Evolutionary conservation across 2,797 vertebrate genomes (phyloP).

Genomic region (Glyptemys insculpta): DNA sequence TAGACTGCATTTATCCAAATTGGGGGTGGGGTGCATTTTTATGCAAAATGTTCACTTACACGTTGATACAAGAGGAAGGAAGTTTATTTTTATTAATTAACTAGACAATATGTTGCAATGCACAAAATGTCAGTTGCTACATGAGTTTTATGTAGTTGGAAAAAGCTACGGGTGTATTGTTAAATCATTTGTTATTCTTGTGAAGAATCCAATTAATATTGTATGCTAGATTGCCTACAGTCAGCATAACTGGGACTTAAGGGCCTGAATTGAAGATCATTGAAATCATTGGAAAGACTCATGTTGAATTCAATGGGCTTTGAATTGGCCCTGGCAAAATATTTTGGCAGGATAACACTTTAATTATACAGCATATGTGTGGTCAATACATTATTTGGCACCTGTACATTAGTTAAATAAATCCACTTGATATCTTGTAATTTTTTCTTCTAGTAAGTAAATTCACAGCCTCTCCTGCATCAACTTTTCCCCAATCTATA

Average conservation of each 20-base stretch:
- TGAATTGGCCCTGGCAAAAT: too few species aligned
- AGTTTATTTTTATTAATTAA: too few species aligned
- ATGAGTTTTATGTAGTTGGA: not conserved
- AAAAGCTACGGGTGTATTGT: not conserved
- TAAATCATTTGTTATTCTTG: not conserved
- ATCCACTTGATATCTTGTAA: not conserved
- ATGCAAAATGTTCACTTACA: not conserved
- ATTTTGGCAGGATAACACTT: too few species aligned
- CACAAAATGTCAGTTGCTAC: not conserved
- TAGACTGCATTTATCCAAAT: not conserved
- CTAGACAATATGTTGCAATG: not conserved
- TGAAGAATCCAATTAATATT: too few species aligned
- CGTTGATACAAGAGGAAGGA: not conserved
- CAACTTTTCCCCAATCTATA: rapidly evolving
- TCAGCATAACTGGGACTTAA: too few species aligned
- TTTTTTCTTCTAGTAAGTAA: not conserved
- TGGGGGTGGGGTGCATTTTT: not conserved
- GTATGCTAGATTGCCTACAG: not conserved
- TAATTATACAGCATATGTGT: too few species aligned
- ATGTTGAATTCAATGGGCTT: too few species aligned
- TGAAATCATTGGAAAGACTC: not conserved
- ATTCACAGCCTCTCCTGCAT: not conserved
- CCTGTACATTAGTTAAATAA: too few species aligned
- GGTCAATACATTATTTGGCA: too few species aligned
- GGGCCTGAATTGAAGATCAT: too few species aligned